Percentiles rank a stretch among this genome's conserved stretches.
Conservation (phyloP, 2,797 vertebrate species). For the Pelodytes ibericus region DNA sequence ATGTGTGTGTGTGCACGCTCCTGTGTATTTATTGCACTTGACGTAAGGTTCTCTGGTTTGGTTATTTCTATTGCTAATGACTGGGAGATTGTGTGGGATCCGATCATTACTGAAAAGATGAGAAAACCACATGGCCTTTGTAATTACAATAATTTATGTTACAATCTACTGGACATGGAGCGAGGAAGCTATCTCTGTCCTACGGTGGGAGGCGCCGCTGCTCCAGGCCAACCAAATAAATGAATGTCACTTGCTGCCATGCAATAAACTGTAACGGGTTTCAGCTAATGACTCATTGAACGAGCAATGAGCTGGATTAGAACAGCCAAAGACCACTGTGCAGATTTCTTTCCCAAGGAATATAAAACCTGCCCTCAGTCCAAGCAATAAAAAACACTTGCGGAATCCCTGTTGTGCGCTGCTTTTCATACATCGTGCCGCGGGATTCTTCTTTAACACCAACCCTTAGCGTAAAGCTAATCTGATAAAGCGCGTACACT, state of each 20-base stretch:
- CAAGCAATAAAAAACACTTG: constrained; percentile 52
- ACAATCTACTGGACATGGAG: neutral
- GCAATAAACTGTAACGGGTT: constrained; percentile 21
- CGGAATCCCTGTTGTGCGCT: constrained; percentile 57
- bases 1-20: no score
- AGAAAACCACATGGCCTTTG: neutral
- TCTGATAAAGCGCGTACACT: neutral
- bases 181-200: neutral
- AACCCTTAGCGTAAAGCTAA: neutral
- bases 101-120: no score
- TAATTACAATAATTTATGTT: constrained; percentile 3
- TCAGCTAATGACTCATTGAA: constrained; percentile 14
- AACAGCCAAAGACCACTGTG: constrained; percentile 24
- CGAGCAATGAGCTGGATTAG: constrained; percentile 4
- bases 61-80: no score
- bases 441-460: constrained; percentile 61
- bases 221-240: constrained; percentile 28
- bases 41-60: no score
- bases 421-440: constrained; percentile 58
- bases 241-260: constrained; percentile 23
- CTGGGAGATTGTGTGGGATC: no score
- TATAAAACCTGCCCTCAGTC: constrained; percentile 48
- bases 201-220: constrained; percentile 4
- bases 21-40: no score
- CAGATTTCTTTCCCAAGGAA: constrained; percentile 49